Conservation (phyloP, 2,113 vertebrate species). For the Prolemur simus region DNA sequence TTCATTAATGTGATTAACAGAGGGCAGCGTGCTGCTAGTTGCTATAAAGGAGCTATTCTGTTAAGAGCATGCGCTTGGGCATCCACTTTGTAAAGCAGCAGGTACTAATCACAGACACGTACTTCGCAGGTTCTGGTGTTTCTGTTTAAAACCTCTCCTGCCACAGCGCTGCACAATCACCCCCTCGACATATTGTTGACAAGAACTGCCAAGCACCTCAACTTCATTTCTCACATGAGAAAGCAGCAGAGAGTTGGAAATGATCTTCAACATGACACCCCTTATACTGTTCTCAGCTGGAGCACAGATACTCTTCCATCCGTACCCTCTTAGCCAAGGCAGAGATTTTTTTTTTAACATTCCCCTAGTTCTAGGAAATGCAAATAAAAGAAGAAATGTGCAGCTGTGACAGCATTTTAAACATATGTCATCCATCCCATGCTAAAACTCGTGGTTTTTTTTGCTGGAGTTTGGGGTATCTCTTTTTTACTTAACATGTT, state of each 20-base stretch:
- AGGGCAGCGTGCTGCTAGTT: not conserved
- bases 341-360: conserved; percentile 52
- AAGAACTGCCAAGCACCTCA: conserved; percentile 69
- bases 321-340: conserved; percentile 49
- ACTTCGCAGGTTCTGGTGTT: conserved; percentile 58
- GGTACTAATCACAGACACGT: conserved; percentile 71
- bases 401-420: conserved; percentile 51
- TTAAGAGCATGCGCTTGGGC: not conserved
- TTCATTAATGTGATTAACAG: conserved; percentile 43
- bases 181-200: conserved; percentile 65
- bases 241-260: conserved; percentile 50
- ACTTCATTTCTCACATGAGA: conserved; percentile 62
- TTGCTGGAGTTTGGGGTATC: not conserved
- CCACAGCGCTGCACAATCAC: conserved; percentile 16
- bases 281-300: conserved; percentile 68
- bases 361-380: conserved; percentile 65
- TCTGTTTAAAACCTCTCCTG: conserved; percentile 68
- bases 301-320: conserved; percentile 61
- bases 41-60: conserved; percentile 11
- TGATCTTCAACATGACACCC: conserved; percentile 36
- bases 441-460: not conserved
- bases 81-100: conserved; percentile 29
- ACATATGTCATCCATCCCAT: conserved; percentile 61
- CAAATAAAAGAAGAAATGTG: conserved; percentile 70
- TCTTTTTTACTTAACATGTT: not conserved